These are phyloP conservation scores for Bradypodion pumilum DNA, from an alignment of 2,797 vertebrate species.

Conservation along the genomic window DNA sequence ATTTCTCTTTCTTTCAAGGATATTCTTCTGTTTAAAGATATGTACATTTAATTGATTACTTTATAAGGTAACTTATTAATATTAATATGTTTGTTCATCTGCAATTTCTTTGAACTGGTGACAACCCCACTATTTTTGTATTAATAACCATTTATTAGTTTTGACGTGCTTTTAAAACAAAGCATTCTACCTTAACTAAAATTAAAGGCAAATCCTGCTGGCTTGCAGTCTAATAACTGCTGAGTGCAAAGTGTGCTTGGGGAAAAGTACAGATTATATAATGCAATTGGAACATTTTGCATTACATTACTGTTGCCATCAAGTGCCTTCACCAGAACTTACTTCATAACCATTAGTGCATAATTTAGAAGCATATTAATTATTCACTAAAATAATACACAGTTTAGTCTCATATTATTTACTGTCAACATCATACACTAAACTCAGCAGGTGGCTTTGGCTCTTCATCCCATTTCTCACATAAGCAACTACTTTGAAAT, in stretches of 20 bases:
- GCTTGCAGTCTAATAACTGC: constrained; percentile 4
- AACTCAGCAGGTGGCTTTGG: neutral
- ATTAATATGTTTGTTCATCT: neutral
- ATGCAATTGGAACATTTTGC: neutral
- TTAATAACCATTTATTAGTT: neutral
- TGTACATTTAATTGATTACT: neutral
- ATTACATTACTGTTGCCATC: neutral
- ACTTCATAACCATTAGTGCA: constrained; percentile 7
- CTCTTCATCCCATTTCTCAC: neutral
- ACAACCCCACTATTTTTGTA: neutral
- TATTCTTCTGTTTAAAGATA: neutral
- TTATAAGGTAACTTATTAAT: neutral
- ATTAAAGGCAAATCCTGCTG: neutral
- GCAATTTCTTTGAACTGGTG: neutral
- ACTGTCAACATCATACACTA: neutral
- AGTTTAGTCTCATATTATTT: constrained; percentile 13
- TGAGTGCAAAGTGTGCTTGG: neutral
- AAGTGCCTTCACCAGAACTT: constrained; percentile 5
- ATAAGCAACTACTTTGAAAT: constrained; percentile 6
- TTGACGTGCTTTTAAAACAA: constrained; percentile 6
- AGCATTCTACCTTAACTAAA: neutral
- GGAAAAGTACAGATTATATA: constrained; percentile 7
- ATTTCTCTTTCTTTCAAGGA: neutral
- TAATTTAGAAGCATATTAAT: constrained; percentile 17
- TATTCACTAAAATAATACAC: constrained; percentile 22